Conservation (phyloP, 2,113 vertebrate genomes). For the mouse (Mus musculus) region GRCm39 chr10:53290501-53291000, state of each 20-base stretch:
- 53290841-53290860: slow-evolving; percentile 6
- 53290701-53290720: background rate
- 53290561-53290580: slow-evolving; percentile 40
- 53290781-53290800: background rate
- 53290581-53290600: slow-evolving; percentile 34
- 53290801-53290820: slow-evolving; percentile 40
- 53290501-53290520: slow-evolving; percentile 33
- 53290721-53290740: background rate
- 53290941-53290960: slow-evolving; percentile 43
- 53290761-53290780: slow-evolving; percentile 46
- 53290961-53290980: background rate
- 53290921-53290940: background rate
- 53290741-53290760: background rate
- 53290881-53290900: background rate
- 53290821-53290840: background rate
- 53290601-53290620: slow-evolving; percentile 2
- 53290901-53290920: slow-evolving; percentile 33
- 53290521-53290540: slow-evolving; percentile 2
- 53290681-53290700: slow-evolving; percentile 4
- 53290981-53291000: background rate
- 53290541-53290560: background rate
- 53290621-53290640: background rate
- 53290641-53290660: background rate
- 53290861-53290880: background rate
- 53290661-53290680: background rate